Percentiles rank a stretch among this genome's conserved stretches.
These are phyloP conservation scores for Odocoileus hemionus DNA, from an alignment of 2,113 vertebrate genomes.

Conservation along the genomic window DNA sequence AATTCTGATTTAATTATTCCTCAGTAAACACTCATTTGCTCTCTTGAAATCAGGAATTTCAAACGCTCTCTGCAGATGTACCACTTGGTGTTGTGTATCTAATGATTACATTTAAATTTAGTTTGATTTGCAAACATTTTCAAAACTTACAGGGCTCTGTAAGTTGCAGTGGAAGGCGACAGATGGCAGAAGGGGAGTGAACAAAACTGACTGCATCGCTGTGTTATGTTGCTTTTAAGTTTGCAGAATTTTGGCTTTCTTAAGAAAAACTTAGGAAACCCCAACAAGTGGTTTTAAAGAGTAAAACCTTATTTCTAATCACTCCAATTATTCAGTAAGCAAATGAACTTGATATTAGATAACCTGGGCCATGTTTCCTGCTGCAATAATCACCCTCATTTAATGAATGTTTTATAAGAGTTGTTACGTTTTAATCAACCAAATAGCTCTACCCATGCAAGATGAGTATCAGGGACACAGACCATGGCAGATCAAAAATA, in stretches of 20 bases:
- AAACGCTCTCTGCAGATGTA: constrained; percentile 74
- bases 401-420: neutral
- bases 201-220: constrained; percentile 45
- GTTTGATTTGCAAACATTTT: constrained; percentile 79
- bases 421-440: constrained; percentile 9
- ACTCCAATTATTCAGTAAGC: neutral
- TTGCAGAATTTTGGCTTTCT: constrained; percentile 47
- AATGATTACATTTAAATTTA: constrained; percentile 75
- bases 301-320: constrained; percentile 46
- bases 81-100: constrained; percentile 66
- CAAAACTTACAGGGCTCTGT: constrained; percentile 51
- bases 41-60: constrained; percentile 75
- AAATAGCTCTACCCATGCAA: neutral
- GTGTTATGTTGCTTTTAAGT: constrained; percentile 25
- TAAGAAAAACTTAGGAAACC: neutral
- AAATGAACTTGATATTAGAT: neutral
- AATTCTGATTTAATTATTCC: constrained; percentile 79
- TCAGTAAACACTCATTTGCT: constrained; percentile 73
- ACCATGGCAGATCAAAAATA: neutral
- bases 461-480: constrained; percentile 2
- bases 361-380: neutral
- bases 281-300: constrained; percentile 59
- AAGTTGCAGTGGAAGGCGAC: constrained; percentile 65
- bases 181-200: constrained; percentile 68
- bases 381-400: neutral